Conservation (phyloP, 2,113 vertebrate species). For the Tetrao urogallus region DNA sequence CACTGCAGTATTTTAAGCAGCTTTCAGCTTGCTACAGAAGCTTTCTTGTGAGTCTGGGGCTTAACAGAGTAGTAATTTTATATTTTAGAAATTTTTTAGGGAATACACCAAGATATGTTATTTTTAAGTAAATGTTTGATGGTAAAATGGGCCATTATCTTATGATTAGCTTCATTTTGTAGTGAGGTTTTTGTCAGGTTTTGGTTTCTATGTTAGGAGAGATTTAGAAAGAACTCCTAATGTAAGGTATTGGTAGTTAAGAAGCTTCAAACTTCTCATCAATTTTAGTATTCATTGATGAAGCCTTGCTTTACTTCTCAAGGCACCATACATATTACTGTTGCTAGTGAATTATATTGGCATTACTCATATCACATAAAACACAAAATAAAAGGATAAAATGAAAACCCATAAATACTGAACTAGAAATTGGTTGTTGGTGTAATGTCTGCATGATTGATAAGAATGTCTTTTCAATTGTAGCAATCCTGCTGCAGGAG, state of each 20-base stretch:
- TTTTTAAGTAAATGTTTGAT: neutral
- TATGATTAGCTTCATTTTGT: neutral
- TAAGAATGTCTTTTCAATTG: neutral
- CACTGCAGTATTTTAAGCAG: neutral
- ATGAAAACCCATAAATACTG: neutral
- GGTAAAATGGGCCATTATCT: fast-evolving
- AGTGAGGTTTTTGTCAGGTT: neutral
- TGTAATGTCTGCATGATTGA: neutral
- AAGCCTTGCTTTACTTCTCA: neutral
- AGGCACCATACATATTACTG: neutral
- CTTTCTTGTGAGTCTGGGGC: neutral
- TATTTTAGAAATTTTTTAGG: neutral
- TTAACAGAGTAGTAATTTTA: neutral
- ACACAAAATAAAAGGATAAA: neutral
- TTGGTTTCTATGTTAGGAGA: no score
- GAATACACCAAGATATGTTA: neutral
- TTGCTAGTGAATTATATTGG: neutral
- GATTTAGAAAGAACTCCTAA: neutral
- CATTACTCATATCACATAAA: neutral
- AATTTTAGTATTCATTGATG: neutral
- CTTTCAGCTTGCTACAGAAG: neutral
- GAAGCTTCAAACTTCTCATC: neutral
- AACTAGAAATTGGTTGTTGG: neutral
- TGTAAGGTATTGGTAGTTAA: neutral
- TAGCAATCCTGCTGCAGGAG: neutral